These are phyloP conservation scores for Eulacestoma nigropectus DNA, from an alignment of 2,113 vertebrate species.

Conservation along the genomic window DNA sequence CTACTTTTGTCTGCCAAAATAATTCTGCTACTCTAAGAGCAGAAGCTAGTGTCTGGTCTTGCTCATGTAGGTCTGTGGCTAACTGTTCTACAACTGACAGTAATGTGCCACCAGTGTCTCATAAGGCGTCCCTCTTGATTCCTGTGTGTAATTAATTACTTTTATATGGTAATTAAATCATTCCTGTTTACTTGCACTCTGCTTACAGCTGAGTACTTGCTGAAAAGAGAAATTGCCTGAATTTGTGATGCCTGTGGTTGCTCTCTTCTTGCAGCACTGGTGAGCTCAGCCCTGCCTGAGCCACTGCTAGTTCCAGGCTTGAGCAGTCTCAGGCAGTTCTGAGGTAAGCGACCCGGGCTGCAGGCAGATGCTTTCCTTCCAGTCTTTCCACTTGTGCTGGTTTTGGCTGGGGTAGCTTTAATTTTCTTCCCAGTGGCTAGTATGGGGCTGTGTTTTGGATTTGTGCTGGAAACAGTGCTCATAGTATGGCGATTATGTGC, in stretches of 20 bases:
- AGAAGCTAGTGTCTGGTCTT: neutral
- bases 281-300: neutral
- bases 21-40: neutral
- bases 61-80: neutral
- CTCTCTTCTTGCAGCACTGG: neutral
- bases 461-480: neutral
- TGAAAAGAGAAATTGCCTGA: neutral
- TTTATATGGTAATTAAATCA: slow-evolving; percentile 27
- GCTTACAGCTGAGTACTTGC: slow-evolving; percentile 1
- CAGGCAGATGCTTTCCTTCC: neutral
- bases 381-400: neutral
- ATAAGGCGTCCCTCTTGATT: neutral
- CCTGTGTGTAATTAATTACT: neutral
- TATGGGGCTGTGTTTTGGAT: neutral
- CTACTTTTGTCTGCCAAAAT: neutral
- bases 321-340: neutral
- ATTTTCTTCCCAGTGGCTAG: neutral
- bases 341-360: neutral
- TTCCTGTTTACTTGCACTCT: slow-evolving; percentile 2
- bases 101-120: neutral
- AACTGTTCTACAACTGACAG: neutral
- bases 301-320: neutral
- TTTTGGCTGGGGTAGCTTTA: neutral
- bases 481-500: neutral
- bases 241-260: neutral